These are phyloP conservation scores for Odontophorus gujanensis DNA, from an alignment of 2,113 vertebrate genomes.

Conservation along the genomic window DNA sequence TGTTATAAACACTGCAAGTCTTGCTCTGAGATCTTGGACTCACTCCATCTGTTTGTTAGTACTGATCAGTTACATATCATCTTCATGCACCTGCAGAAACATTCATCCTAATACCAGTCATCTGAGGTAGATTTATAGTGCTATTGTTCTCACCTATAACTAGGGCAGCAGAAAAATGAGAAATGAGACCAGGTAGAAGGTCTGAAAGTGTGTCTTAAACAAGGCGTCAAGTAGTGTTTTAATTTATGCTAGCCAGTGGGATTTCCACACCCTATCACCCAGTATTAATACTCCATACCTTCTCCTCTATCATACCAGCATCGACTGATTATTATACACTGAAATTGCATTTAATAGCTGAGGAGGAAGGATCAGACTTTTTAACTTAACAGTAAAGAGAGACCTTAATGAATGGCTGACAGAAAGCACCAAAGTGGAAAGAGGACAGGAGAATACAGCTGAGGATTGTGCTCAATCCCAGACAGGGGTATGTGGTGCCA, in stretches of 20 bases:
- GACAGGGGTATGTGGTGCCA: rapidly evolving
- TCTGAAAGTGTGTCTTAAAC: not conserved
- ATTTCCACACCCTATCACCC: not conserved
- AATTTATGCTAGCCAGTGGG: not conserved
- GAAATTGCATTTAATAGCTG: not conserved
- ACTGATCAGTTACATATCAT: not conserved
- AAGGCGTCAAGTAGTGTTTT: not conserved
- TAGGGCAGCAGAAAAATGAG: not conserved
- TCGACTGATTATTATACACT: not conserved
- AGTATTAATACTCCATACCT: not conserved
- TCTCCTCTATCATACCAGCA: not conserved
- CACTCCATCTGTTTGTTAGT: not conserved
- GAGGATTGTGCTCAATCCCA: not conserved
- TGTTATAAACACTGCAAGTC: not conserved
- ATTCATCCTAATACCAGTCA: not conserved
- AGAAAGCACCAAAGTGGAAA: not conserved
- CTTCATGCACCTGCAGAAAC: not conserved
- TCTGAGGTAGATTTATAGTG: not conserved
- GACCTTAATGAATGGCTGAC: not conserved
- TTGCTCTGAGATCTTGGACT: not conserved
- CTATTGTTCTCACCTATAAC: not conserved
- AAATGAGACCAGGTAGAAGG: not conserved
- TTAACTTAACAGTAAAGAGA: not conserved
- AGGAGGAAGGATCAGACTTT: not conserved
- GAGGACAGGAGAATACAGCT: not conserved